A percentile compares a stretch with the other conserved stretches of the same genome.
Conservation (phyloP, 2,797 vertebrate genomes). For the Apogon talboti region DNA sequence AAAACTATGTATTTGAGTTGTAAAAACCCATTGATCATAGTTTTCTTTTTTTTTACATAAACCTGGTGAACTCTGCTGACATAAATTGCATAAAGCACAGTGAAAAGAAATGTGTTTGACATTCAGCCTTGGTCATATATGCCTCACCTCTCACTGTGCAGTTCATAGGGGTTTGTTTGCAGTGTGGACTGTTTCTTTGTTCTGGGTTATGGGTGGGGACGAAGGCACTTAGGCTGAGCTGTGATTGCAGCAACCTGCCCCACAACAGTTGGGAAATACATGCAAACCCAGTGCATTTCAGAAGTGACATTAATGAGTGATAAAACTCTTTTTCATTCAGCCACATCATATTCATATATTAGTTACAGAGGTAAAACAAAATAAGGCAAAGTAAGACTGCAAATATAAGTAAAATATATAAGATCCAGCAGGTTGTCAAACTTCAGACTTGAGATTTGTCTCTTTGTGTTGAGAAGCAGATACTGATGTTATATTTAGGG, state of each 20-base stretch:
- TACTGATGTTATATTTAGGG: too few relatives aligned
- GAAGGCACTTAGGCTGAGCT: constrained; percentile 10
- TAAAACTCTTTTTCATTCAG: too few relatives aligned
- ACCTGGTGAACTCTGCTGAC: constrained; percentile 5
- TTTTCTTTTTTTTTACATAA: not conserved
- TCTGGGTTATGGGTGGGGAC: constrained; percentile 39
- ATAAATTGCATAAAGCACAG: constrained; percentile 9
- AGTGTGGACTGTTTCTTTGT: constrained; percentile 45
- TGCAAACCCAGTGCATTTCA: constrained; percentile 6
- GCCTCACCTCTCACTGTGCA: constrained; percentile 34
- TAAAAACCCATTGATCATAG: not conserved
- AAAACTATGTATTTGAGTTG: not conserved
- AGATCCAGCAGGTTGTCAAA: too few relatives aligned
- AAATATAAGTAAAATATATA: too few relatives aligned
- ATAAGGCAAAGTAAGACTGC: too few relatives aligned
- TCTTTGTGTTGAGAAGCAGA: too few relatives aligned
- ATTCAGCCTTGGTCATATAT: not conserved
- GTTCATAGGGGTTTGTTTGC: constrained; percentile 41
- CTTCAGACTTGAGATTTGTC: too few relatives aligned
- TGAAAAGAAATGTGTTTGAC: constrained; percentile 31
- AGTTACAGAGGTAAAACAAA: too few relatives aligned
- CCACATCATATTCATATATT: too few relatives aligned
- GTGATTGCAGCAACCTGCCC: constrained; percentile 31
- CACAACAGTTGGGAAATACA: constrained; percentile 9
- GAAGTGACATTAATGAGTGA: too few relatives aligned